Evolutionary conservation across 2,113 vertebrate species (phyloP), one percentile per base, ranked within the genome.

Genomic region (Gobio gobio): DNA sequence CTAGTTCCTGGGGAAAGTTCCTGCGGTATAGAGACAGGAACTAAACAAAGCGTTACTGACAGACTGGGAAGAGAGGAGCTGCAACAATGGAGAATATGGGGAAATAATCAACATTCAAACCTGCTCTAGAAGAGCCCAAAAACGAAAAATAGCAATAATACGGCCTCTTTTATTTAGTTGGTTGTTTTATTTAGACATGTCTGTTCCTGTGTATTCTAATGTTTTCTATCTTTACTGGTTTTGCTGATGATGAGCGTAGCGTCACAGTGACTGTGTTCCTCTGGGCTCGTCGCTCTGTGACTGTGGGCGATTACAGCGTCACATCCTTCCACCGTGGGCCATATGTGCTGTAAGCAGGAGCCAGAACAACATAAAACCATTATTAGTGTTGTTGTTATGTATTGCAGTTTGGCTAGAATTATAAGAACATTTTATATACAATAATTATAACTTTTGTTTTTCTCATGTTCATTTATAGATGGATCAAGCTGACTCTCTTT

Each of bases 281-380:
- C 70, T 91, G 29, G 86, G 95, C 45, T 83, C 93, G 10, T 85
- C 90, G 0, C 64, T 92, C 51, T 98, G 97, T 76, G 94, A 96
- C 58, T 96, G 96, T n/a, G 97, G 97, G 20, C 84, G 84, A 0
- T 92, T 97, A 78, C 94, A 88, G 73, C 96, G 97, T 82, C 97
- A 98, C 82, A 89, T 98, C 87, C 91, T 98, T 78, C 97, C 97
- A 78, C 97, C 97, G 0, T 96, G 96, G 77, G 95, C 95, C 86
- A 97, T 98, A 86, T 95, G 95, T 54, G 92, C 96, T 1, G 90
- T 94, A 12, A 95, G 96, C 64, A 94, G 96, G 95, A 96, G 97
- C 89, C 84, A 54, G 95, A 96, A 97, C 89, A 84, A 5, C 20
- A 47, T 8, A 16, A 47, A 14, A 24, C 0, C 18, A 47, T 14